phyloP scores from a whole-genome alignment of 2,888 invertebrate species.

The Trissoscelio sp. region DNA sequence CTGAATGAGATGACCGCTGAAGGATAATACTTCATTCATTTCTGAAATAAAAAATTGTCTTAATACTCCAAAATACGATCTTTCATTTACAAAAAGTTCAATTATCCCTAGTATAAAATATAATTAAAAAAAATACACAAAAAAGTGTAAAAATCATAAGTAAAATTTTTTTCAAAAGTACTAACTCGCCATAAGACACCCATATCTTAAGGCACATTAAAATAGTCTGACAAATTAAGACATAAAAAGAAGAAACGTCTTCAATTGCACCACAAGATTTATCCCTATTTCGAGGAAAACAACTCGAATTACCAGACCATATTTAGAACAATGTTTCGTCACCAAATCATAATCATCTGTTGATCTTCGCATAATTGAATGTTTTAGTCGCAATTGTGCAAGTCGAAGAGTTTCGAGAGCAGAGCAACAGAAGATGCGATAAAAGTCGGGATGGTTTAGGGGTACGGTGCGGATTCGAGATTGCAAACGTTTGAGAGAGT shows the following conservation, averaged over 20 bases:
- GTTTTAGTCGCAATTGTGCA: neutral
- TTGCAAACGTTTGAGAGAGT: constrained; percentile 40
- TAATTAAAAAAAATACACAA: neutral
- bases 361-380: constrained; percentile 1
- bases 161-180: neutral
- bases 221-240: too few relatives aligned
- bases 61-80: neutral
- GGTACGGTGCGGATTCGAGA: constrained; percentile 23
- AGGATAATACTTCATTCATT: neutral
- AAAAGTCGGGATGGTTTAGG: constrained; percentile 20
- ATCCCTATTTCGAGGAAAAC: too few relatives aligned
- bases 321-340: too few relatives aligned
- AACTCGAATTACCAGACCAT: too few relatives aligned
- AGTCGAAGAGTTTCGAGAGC: constrained; percentile 27
- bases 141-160: neutral
- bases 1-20: neutral
- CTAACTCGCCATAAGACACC: neutral
- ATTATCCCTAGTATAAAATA: neutral
- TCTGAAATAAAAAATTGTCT: neutral
- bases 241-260: too few relatives aligned
- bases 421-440: constrained; percentile 30
- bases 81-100: neutral
- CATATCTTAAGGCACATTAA: too few relatives aligned
- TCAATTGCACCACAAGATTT: too few relatives aligned
- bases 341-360: too few relatives aligned